phyloP scores from a whole-genome alignment of 2,113 vertebrate species.

The Ctenomys sociabilis region DNA sequence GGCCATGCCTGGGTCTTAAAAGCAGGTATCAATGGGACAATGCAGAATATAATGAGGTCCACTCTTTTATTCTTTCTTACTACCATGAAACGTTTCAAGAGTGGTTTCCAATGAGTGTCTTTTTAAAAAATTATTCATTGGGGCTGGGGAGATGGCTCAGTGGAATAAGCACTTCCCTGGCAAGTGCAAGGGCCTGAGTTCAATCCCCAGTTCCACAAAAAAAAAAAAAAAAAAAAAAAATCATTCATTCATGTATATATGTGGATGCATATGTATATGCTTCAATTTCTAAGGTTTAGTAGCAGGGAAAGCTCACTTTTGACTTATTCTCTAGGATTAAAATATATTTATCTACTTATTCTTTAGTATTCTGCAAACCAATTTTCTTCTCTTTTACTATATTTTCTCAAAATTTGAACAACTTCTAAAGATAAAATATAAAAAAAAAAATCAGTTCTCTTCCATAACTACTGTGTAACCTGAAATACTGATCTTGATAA shows the following conservation, averaged over 20 bases:
- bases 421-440: conserved; percentile 38
- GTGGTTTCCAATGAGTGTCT: neutral
- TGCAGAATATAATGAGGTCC: neutral
- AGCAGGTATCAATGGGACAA: neutral
- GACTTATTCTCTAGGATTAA: neutral
- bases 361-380: neutral
- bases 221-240: no score
- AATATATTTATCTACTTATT: conserved; percentile 1
- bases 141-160: no score
- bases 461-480: neutral
- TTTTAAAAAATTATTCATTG: neutral
- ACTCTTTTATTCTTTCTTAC: neutral
- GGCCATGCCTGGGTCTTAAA: neutral
- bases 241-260: neutral
- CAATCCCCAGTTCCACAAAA: no score
- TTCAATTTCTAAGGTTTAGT: neutral
- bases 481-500: neutral
- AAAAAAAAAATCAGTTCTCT: neutral
- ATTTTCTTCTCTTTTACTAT: neutral
- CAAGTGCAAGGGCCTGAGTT: no score
- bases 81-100: neutral
- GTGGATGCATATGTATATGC: neutral
- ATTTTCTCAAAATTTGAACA: conserved; percentile 57
- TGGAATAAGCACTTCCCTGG: no score
- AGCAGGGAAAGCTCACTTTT: neutral